Evolutionary conservation across 2,113 vertebrate genomes (phyloP).

Genomic region (Noturus placidus): DNA sequence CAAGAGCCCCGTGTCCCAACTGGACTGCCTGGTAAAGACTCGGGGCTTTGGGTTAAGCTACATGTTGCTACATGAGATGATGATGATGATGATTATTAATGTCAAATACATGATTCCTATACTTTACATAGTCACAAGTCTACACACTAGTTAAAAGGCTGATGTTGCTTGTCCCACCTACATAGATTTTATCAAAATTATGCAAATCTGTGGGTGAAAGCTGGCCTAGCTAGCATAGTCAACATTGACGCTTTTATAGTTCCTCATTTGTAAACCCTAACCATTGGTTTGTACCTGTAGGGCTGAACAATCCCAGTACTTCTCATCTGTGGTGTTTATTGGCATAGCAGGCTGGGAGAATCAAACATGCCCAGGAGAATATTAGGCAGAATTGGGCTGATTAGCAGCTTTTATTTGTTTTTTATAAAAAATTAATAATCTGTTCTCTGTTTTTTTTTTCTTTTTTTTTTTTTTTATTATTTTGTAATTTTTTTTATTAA

Average conservation of each 20-base stretch:
- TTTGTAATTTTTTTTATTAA: accelerated
- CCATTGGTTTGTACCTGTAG: neutral
- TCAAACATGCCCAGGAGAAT: neutral
- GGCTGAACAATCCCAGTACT: neutral
- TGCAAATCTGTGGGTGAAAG: neutral
- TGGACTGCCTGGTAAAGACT: constrained; percentile 88
- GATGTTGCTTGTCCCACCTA: no score
- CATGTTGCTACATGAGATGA: neutral
- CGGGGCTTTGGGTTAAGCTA: neutral
- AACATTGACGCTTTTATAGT: neutral
- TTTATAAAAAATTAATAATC: no score
- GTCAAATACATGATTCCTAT: neutral
- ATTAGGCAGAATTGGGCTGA: neutral
- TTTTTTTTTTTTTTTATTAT: neutral
- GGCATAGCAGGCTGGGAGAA: neutral
- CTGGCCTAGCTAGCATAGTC: neutral
- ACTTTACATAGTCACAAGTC: neutral
- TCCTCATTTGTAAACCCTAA: constrained; percentile 4
- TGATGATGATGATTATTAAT: no score
- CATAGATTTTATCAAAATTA: neutral
- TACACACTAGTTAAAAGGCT: neutral
- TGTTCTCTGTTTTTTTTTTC: no score
- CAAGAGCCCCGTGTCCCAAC: constrained; percentile 96
- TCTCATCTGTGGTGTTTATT: neutral
- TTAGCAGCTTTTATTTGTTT: neutral